Conservation (phyloP, 2,113 vertebrate species). For the Calyptommatus sinebrachiatus region DNA sequence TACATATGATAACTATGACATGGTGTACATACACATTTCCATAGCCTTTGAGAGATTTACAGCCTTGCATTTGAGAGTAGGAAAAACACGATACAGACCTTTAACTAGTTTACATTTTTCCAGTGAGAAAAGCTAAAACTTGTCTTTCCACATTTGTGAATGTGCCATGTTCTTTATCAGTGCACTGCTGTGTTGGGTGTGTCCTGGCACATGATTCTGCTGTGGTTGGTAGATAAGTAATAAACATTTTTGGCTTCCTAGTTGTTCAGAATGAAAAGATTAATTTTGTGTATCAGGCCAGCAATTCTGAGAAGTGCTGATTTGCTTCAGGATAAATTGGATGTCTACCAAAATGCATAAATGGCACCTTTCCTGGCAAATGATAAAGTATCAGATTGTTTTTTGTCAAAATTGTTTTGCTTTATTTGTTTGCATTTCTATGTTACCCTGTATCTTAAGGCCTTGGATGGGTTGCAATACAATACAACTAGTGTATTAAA, state of each 20-base stretch:
- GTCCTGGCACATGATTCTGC: conserved; percentile 25
- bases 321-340: neutral
- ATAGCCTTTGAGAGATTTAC: conserved; percentile 39
- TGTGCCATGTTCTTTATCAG: conserved; percentile 41
- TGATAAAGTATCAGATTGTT: neutral
- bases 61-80: neutral
- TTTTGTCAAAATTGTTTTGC: neutral
- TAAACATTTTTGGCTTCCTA: conserved; percentile 1
- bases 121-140: conserved; percentile 34
- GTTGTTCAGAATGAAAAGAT: neutral
- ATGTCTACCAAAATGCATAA: neutral
- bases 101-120: conserved; percentile 37
- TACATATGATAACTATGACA: neutral
- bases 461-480: too few relatives aligned
- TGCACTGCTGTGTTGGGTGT: conserved; percentile 28
- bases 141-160: conserved; percentile 44
- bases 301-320: conserved; percentile 12
- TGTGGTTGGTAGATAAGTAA: conserved; percentile 36
- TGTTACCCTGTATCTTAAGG: too few relatives aligned
- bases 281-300: conserved; percentile 4
- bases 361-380: conserved; percentile 2
- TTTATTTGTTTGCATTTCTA: too few relatives aligned
- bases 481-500: too few relatives aligned
- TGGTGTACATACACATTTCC: neutral
- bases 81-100: conserved; percentile 22